Conservation (phyloP, 2,888 invertebrate species). For the Drosophila percnosoma region DNA sequence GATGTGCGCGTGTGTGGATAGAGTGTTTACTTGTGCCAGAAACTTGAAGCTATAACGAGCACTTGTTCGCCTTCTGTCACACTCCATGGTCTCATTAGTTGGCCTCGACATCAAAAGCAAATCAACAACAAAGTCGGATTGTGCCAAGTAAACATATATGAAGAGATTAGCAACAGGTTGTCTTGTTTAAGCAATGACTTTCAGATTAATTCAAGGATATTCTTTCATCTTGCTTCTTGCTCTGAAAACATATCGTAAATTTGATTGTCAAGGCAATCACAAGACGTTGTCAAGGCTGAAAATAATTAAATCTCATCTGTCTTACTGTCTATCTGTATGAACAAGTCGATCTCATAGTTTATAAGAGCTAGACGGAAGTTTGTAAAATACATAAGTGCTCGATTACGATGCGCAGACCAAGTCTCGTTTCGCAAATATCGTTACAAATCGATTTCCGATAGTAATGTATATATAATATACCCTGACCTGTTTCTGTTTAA, state of each 20-base stretch:
- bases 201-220: background rate
- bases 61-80: background rate
- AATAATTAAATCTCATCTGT: background rate
- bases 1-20: background rate
- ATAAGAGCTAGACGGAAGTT: background rate
- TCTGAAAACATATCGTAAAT: background rate
- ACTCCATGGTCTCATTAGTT: constrained; percentile 34
- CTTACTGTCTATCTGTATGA: background rate
- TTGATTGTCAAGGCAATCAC: background rate
- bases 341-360: background rate
- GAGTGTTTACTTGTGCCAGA: background rate
- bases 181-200: background rate
- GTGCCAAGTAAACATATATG: background rate
- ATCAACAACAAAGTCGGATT: background rate
- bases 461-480: background rate
- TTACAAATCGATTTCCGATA: background rate
- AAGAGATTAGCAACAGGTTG: background rate
- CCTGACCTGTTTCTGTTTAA: too few relatives aligned
- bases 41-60: constrained; percentile 26
- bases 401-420: background rate
- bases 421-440: background rate
- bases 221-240: background rate
- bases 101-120: constrained; percentile 1
- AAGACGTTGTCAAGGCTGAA: background rate
- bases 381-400: background rate